Conservation (phyloP, 2,888 invertebrate species). For the Brachyopa scutellaris region DNA sequence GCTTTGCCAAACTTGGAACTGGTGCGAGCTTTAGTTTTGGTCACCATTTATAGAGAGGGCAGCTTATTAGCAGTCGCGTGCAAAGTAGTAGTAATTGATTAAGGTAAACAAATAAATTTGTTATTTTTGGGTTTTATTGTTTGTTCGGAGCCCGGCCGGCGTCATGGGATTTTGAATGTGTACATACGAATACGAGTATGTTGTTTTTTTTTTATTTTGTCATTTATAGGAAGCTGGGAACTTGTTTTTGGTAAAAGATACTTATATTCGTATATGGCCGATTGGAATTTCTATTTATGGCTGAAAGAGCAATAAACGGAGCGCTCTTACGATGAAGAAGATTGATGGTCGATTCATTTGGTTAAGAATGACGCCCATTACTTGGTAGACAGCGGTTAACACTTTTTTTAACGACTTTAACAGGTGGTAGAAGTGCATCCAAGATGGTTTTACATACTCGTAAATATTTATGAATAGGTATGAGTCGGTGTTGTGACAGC, state of each 20-base stretch:
- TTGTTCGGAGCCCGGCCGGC: neutral
- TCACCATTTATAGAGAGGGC: neutral
- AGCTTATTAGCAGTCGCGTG: constrained; percentile 44
- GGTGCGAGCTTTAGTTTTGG: constrained; percentile 9
- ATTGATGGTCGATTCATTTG: neutral
- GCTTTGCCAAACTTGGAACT: constrained; percentile 31
- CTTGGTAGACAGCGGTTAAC: neutral
- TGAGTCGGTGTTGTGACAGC: too few relatives aligned
- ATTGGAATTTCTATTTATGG: neutral
- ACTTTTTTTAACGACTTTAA: constrained; percentile 5
- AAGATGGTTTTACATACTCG: too few relatives aligned
- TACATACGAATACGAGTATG: too few relatives aligned
- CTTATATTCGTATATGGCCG: too few relatives aligned
- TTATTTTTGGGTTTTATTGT: constrained; percentile 3
- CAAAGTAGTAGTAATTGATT: constrained; percentile 34
- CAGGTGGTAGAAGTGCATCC: neutral
- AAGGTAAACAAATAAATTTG: constrained; percentile 6
- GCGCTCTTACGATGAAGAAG: neutral
- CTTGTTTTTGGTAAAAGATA: too few relatives aligned
- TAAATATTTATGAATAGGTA: too few relatives aligned
- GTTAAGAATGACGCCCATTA: neutral
- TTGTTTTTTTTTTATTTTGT: too few relatives aligned
- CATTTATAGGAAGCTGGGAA: too few relatives aligned
- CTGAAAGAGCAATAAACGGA: constrained; percentile 21
- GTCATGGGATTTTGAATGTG: constrained; percentile 24